A percentile compares a stretch with the other conserved stretches of the same genome.
These are phyloP conservation scores for Pammene aurita DNA, from an alignment of 2,888 invertebrate species.

Conservation along the genomic window DNA sequence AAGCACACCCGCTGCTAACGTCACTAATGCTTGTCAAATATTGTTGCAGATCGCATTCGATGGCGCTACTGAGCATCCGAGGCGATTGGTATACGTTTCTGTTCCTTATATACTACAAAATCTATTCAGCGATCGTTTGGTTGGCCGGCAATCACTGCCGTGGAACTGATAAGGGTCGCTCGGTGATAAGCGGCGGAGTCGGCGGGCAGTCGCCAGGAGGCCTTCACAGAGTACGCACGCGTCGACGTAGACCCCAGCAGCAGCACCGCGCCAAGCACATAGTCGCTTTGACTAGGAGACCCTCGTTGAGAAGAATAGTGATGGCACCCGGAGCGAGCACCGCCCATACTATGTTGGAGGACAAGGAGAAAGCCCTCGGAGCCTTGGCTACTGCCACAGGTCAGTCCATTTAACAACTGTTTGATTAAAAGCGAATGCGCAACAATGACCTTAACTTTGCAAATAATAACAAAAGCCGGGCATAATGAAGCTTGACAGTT, in stretches of 20 bases:
- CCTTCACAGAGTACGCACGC: conserved; percentile 79
- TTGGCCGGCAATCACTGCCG: conserved; percentile 77
- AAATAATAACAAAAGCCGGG: background rate
- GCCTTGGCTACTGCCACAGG: conserved; percentile 66
- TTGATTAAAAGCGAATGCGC: conserved; percentile 25
- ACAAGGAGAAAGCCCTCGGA: conserved; percentile 77
- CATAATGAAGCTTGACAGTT: conserved; percentile 1
- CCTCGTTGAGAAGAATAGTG: conserved; percentile 74
- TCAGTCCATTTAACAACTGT: conserved; percentile 47
- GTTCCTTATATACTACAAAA: conserved; percentile 76
- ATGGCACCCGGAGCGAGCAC: conserved; percentile 84
- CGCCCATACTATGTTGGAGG: conserved; percentile 80
- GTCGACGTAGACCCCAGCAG: conserved; percentile 67
- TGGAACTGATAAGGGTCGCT: conserved; percentile 76
- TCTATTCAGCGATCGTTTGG: conserved; percentile 75
- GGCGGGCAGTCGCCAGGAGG: conserved; percentile 73
- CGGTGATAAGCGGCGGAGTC: conserved; percentile 75
- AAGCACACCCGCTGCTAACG: conserved; percentile 16
- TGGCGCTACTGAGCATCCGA: conserved; percentile 75
- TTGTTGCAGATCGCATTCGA: conserved; percentile 78
- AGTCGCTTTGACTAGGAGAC: conserved; percentile 74
- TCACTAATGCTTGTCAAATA: conserved; percentile 17
- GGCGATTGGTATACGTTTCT: conserved; percentile 74
- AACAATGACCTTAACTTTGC: conserved; percentile 25
- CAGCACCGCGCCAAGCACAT: conserved; percentile 70